Base-by-base conservation (phyloP, 2,113 vertebrate species). In the Semnornis frantzii region DNA sequence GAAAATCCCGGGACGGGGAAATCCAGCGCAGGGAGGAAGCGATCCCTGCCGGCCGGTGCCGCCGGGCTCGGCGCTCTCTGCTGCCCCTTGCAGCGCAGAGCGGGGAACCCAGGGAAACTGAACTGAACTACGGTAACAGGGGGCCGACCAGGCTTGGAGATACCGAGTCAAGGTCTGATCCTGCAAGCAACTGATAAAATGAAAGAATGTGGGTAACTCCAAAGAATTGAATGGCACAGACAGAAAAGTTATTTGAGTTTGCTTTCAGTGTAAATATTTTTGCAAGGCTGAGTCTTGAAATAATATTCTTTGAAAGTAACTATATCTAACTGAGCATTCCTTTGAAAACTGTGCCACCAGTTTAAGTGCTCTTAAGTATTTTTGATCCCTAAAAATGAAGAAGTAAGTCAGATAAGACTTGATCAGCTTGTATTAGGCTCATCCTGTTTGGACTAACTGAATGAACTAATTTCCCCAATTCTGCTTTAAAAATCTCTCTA, bases 21-120 rank as follows among this genome's bases (percentile, higher is more conserved):
- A 14, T 52, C 70, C 94, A 76, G 39, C 6, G 54, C 7, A 4
- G 34, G 75, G 68, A 64, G 55, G 81, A 76, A 59, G 21, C 44
- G 8, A 12, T 19, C 34, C 50, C 0, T 0, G 3, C 0, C 3
- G 6, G 57, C 54, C 10, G 8, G 72, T 3, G 75, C 17, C 14
- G 16, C 23, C 30, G 19, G 44, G 50, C 87, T 81, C 91, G 59
- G 95, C 94, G 92, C 96, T 92, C 93, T 90, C 96, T 93, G 77
- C 85, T 89, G 93, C 82, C 31, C 54, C 16, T 4, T 14, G 10
- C 5, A 23, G 6, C 1, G 8, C 9, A 4, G 17, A 19, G 6
- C 5, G 16, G 6, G 15, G n/a, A 82, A 74, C 9, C 18, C 20
- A 14, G 19, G 17, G 23, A 46, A 84, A 48, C 1, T 4, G n/a